Percentiles rank a stretch among this genome's conserved stretches.
Conservation (phyloP, 2,113 vertebrate species). For the Hemichromis elongatus region DNA sequence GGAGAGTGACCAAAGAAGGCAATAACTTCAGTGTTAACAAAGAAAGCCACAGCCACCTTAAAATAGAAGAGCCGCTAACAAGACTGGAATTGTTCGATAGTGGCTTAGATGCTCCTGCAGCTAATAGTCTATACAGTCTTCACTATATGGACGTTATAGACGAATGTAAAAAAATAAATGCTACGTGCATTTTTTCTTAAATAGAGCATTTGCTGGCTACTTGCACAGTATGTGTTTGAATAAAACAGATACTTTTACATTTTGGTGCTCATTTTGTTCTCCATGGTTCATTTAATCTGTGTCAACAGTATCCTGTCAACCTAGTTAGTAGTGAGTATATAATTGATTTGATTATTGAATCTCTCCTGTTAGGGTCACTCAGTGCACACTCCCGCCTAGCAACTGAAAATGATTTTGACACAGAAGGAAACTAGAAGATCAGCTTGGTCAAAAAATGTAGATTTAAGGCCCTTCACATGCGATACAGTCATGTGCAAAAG, state of each 20-base stretch:
- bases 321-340: background rate
- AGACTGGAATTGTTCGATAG: background rate
- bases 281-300: background rate
- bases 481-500: background rate
- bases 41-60: slow-evolving; percentile 23
- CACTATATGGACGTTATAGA: background rate
- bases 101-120: background rate
- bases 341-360: background rate
- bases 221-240: background rate
- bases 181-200: background rate
- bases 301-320: background rate
- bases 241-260: background rate
- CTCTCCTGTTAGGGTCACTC: background rate
- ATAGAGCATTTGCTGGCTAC: background rate
- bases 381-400: background rate
- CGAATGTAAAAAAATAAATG: background rate
- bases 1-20: slow-evolving; percentile 56
- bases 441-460: background rate
- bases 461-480: background rate
- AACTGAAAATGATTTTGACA: background rate
- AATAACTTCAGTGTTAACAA: slow-evolving; percentile 39
- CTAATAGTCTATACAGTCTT: background rate
- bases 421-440: background rate
- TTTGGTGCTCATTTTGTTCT: background rate
- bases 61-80: slow-evolving; percentile 41